These are phyloP conservation scores for Trochalopteron elliotii DNA, from an alignment of 2,113 vertebrate species.

Conservation along the genomic window DNA sequence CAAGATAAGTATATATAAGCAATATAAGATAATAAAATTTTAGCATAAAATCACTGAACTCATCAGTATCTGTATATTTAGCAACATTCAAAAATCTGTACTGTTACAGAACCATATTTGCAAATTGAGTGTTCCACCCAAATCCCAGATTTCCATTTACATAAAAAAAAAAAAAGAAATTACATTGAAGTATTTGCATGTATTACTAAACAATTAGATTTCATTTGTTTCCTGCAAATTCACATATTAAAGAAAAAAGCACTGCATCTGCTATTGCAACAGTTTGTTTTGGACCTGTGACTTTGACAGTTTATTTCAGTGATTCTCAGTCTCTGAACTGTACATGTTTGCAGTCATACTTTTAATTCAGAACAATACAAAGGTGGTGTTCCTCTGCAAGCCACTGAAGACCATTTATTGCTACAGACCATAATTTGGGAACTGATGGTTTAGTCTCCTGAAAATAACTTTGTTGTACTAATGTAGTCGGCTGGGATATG, in stretches of 20 bases:
- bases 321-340: not conserved
- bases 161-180: not conserved
- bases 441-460: not conserved
- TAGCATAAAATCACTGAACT: not conserved
- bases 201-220: not conserved
- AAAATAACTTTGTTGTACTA: constrained; percentile 15
- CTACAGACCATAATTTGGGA: not conserved
- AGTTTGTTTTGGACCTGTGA: not conserved
- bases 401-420: not conserved
- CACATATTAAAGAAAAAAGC: not conserved
- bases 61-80: not conserved
- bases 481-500: constrained; percentile 12
- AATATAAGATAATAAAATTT: not conserved
- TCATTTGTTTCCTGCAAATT: not conserved
- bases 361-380: not conserved
- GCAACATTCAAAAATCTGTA: not conserved
- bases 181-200: not conserved
- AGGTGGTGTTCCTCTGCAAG: not conserved
- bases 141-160: not conserved
- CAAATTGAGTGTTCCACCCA: not conserved
- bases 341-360: not conserved
- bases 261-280: not conserved
- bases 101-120: not conserved
- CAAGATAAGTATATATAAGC: not conserved
- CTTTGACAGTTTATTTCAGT: not conserved